Evolutionary conservation across 2,113 vertebrate species (phyloP).

Genomic region (Pantherophis guttatus): DNA sequence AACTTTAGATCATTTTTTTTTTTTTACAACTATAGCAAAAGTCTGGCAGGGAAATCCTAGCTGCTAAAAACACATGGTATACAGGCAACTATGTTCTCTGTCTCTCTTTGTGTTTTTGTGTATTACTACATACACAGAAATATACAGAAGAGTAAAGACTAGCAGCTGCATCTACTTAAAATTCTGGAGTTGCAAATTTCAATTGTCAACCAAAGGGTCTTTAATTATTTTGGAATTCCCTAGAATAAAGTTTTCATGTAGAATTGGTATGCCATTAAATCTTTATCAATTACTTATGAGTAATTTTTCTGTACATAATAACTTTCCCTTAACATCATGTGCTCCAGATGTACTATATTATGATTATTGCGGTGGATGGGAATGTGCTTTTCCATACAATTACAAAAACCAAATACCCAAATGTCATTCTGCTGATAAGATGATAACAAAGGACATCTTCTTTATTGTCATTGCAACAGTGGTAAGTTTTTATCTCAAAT

Average conservation of each 20-base stretch:
- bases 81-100: not conserved
- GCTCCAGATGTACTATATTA: not conserved
- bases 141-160: not conserved
- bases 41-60: constrained; percentile 7
- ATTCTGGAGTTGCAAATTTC: not conserved
- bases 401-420: not conserved
- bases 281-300: constrained; percentile 10
- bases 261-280: not conserved
- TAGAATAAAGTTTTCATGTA: not conserved
- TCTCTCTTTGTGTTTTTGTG: not conserved
- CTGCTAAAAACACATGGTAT: constrained; percentile 24
- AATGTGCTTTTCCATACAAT: not conserved
- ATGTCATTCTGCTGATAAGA: not conserved
- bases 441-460: not conserved
- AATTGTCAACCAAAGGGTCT: not conserved
- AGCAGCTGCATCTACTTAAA: constrained; percentile 35
- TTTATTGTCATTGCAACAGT: not conserved
- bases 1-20: constrained; percentile 18
- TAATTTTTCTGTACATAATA: not conserved
- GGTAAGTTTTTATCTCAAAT: not conserved
- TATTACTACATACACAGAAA: not conserved
- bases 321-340: not conserved
- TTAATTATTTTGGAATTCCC: not conserved
- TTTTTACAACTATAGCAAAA: constrained; percentile 12
- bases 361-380: not conserved